These are phyloP conservation scores for Pollimyrus isidori DNA, from an alignment of 2,113 vertebrate genomes.

Conservation along the genomic window DNA sequence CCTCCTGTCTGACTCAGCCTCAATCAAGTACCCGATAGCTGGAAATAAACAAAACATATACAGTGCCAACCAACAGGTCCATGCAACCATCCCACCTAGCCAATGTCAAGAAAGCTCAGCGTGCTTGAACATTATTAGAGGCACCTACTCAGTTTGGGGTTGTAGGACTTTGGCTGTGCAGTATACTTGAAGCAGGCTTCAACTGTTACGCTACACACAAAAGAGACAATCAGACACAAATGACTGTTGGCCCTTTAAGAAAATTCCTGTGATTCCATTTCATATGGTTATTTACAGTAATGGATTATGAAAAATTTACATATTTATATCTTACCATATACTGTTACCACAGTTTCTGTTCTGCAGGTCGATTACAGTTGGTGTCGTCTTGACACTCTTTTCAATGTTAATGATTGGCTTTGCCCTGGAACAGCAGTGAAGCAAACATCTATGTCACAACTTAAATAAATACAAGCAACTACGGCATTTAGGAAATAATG, in stretches of 20 bases:
- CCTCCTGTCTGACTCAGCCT: slow-evolving; percentile 73
- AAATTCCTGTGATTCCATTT: neutral
- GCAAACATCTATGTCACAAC: neutral
- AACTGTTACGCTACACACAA: slow-evolving; percentile 70
- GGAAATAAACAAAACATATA: neutral
- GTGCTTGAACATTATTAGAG: neutral
- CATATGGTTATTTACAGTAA: neutral
- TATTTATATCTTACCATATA: slow-evolving; percentile 65
- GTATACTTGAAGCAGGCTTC: slow-evolving; percentile 80
- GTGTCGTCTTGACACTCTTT: slow-evolving; percentile 68
- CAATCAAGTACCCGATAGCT: slow-evolving; percentile 72
- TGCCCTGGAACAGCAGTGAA: slow-evolving; percentile 54
- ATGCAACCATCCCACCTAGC: neutral
- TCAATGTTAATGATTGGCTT: slow-evolving; percentile 78
- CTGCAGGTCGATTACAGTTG: slow-evolving; percentile 53
- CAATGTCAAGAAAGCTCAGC: neutral
- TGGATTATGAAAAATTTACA: neutral
- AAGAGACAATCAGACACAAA: slow-evolving; percentile 16
- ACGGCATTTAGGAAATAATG: neutral
- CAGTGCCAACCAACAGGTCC: neutral
- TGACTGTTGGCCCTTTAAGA: neutral
- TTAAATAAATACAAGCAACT: neutral
- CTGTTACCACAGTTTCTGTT: slow-evolving; percentile 52
- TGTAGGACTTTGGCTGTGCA: slow-evolving; percentile 71
- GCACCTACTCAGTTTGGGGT: slow-evolving; percentile 75